Evolutionary conservation across 1,140 invertebrate genomes (phyloP).

Genomic region (silkworm (Bombyx mori)): DNA sequence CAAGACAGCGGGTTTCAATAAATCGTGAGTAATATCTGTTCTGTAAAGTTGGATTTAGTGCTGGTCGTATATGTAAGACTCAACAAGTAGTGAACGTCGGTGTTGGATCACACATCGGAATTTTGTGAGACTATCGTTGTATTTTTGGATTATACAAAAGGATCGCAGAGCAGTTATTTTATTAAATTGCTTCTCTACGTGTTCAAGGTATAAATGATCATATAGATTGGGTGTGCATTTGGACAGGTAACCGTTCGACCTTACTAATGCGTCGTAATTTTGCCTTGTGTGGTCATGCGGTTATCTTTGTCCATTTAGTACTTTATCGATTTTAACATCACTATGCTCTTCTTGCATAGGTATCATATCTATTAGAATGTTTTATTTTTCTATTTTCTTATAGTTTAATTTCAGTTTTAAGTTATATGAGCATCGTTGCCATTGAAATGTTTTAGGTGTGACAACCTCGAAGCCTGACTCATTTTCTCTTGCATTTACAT

Average conservation of each 20-base stretch:
- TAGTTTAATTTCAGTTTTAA: no score
- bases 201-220: neutral
- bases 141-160: conserved; percentile 22
- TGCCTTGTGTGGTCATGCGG: conserved; percentile 48
- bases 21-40: no score
- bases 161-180: neutral
- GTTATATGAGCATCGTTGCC: no score
- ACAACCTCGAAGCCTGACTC: no score
- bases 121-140: conserved; percentile 24
- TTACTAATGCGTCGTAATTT: conserved; percentile 59
- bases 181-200: neutral
- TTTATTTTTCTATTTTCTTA: no score
- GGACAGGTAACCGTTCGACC: conserved; percentile 21
- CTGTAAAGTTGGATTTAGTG: no score
- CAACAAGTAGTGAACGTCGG: no score
- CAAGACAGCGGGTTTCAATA: no score
- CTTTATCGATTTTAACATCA: neutral
- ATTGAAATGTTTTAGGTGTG: no score
- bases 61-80: no score
- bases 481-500: no score
- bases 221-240: conserved; percentile 12
- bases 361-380: no score
- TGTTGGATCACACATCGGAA: conserved; percentile 5
- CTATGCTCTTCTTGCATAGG: neutral
- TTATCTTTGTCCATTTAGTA: conserved; percentile 61